Evolutionary conservation across 2,888 invertebrate genomes (phyloP).

Genomic region (Protonemura montana): DNA sequence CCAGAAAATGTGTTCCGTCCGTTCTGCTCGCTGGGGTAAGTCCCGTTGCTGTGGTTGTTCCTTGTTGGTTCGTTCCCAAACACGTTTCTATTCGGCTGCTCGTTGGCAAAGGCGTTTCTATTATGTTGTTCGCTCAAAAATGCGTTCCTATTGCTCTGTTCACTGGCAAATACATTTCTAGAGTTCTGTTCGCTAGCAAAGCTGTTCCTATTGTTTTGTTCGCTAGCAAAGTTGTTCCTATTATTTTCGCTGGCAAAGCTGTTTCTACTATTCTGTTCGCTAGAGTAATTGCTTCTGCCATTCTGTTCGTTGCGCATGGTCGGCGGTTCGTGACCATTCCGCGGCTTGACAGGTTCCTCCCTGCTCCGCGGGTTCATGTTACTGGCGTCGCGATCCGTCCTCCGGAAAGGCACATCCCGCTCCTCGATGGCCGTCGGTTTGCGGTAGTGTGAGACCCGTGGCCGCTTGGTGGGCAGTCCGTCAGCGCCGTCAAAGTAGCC

Average conservation of each 20-base stretch:
- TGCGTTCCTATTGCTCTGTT: background rate
- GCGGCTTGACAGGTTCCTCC: constrained; percentile 54
- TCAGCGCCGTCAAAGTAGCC: constrained; percentile 68
- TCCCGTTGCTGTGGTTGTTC: too few species aligned
- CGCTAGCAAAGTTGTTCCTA: background rate
- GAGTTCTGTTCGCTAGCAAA: background rate
- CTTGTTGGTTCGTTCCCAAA: background rate
- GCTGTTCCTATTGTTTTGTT: background rate
- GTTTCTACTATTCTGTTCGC: background rate
- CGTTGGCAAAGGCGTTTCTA: background rate
- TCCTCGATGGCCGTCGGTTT: constrained; percentile 59
- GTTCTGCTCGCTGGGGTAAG: background rate
- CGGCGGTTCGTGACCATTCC: constrained; percentile 55
- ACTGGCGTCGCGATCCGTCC: constrained; percentile 59
- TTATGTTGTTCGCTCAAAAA: background rate
- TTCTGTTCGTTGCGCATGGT: constrained; percentile 55
- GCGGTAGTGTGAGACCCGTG: constrained; percentile 85
- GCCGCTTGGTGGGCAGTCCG: constrained; percentile 75
- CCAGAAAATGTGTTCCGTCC: background rate
- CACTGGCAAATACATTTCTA: background rate
- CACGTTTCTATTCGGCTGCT: background rate
- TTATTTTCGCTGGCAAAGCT: background rate
- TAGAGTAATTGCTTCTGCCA: background rate
- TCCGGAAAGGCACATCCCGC: constrained; percentile 50
- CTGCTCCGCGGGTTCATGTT: constrained; percentile 62